A percentile compares a stretch with the other conserved stretches of the same genome.
Conservation (phyloP, 2,113 vertebrate species). For the Acrocephalus kingi region DNA sequence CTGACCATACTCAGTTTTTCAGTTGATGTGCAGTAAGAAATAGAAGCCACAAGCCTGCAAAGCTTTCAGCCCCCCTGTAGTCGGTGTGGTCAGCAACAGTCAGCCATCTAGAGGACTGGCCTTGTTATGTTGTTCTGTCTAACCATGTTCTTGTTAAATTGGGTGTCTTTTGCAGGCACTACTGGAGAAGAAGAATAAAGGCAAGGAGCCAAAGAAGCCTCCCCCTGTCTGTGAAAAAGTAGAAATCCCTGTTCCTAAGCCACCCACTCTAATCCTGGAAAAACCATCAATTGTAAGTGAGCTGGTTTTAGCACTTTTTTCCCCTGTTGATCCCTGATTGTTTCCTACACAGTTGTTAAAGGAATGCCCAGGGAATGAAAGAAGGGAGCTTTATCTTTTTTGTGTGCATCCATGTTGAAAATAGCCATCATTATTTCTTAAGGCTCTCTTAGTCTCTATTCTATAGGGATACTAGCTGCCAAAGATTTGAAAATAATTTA, state of each 20-base stretch:
- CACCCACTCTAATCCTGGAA: slow-evolving; percentile 80
- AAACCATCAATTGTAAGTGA: slow-evolving; percentile 77
- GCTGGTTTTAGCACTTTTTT: neutral
- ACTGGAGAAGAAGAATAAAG: slow-evolving; percentile 68
- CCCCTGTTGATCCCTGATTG: neutral
- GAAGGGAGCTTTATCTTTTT: neutral
- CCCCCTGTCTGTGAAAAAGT: slow-evolving; percentile 73
- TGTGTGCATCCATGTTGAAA: neutral
- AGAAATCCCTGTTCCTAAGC: slow-evolving; percentile 74
- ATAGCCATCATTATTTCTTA: neutral
- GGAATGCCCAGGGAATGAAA: neutral
- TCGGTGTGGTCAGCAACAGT: neutral
- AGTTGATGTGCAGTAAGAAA: neutral
- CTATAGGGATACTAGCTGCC: neutral
- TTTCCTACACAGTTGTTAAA: neutral
- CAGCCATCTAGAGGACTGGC: neutral
- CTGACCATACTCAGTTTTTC: neutral
- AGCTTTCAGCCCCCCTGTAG: neutral
- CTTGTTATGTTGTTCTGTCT: neutral
- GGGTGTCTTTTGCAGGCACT: slow-evolving; percentile 72
- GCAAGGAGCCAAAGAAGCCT: slow-evolving; percentile 61
- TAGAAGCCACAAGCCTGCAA: neutral
- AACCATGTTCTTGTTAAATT: neutral
- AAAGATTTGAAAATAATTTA: neutral
- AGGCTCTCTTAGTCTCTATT: neutral